These are phyloP conservation scores for Xanthia togata DNA, from an alignment of 2,888 invertebrate genomes.

Conservation along the genomic window DNA sequence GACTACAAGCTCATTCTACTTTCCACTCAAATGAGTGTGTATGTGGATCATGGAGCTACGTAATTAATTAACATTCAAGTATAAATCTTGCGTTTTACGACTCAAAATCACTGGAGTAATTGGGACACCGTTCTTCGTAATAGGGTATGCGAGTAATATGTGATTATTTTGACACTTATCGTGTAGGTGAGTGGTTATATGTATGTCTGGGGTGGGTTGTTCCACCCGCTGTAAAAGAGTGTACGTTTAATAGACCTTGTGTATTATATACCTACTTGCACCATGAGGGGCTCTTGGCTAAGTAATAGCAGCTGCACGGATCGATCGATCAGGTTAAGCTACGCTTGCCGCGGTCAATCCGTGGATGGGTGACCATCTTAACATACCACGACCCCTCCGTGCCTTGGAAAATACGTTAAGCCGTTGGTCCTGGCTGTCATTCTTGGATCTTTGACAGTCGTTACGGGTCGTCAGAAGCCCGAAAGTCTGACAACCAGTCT, in stretches of 20 bases:
- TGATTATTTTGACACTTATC: neutral
- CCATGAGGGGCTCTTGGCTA: no score
- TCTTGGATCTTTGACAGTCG: no score
- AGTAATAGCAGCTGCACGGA: no score
- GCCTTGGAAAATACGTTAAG: no score
- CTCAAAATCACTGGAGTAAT: constrained; percentile 50
- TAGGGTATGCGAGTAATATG: constrained; percentile 5
- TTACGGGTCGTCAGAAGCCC: no score
- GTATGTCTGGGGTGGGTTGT: neutral
- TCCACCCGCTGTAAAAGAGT: neutral
- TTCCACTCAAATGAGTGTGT: neutral
- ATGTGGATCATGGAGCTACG: constrained; percentile 33
- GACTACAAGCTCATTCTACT: neutral
- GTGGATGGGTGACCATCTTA: no score
- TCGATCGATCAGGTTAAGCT: no score
- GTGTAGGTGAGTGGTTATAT: constrained; percentile 2
- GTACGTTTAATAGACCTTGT: neutral
- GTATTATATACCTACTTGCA: no score
- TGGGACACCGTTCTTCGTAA: constrained; percentile 34
- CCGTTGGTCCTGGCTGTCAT: no score
- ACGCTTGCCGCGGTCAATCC: no score
- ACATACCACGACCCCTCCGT: no score
- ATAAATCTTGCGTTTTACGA: constrained; percentile 56
- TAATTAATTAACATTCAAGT: constrained; percentile 52
- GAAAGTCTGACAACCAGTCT: no score